Conservation (phyloP, 2,797 vertebrate species). For the Lutjanus campechanus region DNA sequence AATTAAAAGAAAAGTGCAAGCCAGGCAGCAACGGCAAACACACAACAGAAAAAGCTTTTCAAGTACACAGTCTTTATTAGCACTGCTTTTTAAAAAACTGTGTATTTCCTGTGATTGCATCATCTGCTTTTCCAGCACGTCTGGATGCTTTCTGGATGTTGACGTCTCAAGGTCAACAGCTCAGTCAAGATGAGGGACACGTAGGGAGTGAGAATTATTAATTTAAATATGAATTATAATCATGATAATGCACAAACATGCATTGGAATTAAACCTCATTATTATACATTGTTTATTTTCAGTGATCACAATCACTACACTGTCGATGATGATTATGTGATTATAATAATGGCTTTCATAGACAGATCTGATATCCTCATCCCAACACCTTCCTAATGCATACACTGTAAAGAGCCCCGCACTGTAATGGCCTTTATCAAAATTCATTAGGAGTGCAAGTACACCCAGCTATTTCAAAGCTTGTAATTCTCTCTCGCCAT, state of each 20-base stretch:
- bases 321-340: not conserved
- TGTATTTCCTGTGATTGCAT: slow-evolving; percentile 61
- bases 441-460: slow-evolving; percentile 46
- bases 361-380: slow-evolving; percentile 18
- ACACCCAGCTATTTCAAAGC: slow-evolving; percentile 41
- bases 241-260: slow-evolving; percentile 1
- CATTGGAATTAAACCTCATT: slow-evolving; percentile 5
- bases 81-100: slow-evolving; percentile 8
- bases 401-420: not conserved
- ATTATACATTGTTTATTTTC: slow-evolving; percentile 14
- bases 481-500: slow-evolving; percentile 58
- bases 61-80: slow-evolving; percentile 9
- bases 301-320: slow-evolving; percentile 6
- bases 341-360: slow-evolving; percentile 9
- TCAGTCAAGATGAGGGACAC: slow-evolving; percentile 12
- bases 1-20: slow-evolving; percentile 4
- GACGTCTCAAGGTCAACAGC: slow-evolving; percentile 51
- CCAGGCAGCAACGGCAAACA: not conserved
- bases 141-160: slow-evolving; percentile 24
- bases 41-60: not conserved
- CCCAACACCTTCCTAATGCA: slow-evolving; percentile 10
- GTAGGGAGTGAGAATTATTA: not conserved
- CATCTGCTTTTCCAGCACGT: slow-evolving; percentile 32
- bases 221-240: not conserved
- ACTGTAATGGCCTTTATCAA: slow-evolving; percentile 35